Conservation (phyloP, 2,888 invertebrate genomes). For the Eutolmus rufibarbis region DNA sequence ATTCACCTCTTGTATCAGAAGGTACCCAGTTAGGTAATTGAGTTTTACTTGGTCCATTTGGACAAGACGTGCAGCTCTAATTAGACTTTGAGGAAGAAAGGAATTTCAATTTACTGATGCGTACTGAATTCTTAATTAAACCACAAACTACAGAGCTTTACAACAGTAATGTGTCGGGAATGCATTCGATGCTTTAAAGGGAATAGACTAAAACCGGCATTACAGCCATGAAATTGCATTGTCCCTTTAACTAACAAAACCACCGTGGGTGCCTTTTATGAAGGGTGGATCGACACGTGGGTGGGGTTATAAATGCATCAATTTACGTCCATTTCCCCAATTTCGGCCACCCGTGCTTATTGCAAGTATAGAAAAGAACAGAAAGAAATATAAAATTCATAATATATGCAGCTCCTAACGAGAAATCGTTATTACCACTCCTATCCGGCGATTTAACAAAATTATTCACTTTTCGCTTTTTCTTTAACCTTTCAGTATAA, state of each 20-base stretch:
- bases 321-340: neutral
- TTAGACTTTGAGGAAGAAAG: conserved; percentile 26
- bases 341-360: neutral
- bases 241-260: neutral
- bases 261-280: neutral
- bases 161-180: neutral
- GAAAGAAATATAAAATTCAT: neutral
- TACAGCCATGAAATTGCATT: neutral
- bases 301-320: neutral
- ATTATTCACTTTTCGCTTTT: too few species aligned
- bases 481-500: too few species aligned
- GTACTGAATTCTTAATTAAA: conserved; percentile 39
- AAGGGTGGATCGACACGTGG: neutral
- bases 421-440: too few species aligned
- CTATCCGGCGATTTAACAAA: too few species aligned
- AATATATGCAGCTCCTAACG: too few species aligned
- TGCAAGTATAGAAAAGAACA: neutral
- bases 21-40: conserved; percentile 12
- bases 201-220: neutral
- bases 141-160: neutral
- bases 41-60: conserved; percentile 37
- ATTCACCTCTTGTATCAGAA: neutral
- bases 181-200: neutral
- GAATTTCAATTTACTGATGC: neutral
- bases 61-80: conserved; percentile 44